Conservation (phyloP, 2,113 vertebrate genomes). For the Apodemus speciosus region DNA sequence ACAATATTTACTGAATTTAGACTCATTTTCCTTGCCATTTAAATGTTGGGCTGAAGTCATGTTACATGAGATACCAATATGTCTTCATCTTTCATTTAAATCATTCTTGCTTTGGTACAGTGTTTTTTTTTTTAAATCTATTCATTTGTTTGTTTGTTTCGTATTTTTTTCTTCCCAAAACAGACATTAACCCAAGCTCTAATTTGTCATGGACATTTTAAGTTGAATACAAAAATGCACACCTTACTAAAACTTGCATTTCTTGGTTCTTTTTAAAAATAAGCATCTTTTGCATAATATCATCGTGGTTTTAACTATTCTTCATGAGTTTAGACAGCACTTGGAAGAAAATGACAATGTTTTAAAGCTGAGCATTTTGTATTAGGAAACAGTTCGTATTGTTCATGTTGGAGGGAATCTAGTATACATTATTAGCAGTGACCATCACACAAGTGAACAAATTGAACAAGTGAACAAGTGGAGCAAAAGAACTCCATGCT, state of each 20-base stretch:
- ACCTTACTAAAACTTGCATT: background rate
- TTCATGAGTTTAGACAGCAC: background rate
- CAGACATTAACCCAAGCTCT: conserved; percentile 30
- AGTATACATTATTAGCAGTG: background rate
- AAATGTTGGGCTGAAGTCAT: background rate
- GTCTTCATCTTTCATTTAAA: background rate
- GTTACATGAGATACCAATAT: background rate
- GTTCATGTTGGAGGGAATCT: background rate
- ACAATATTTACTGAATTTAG: background rate
- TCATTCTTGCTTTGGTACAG: background rate
- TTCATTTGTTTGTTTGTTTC: background rate
- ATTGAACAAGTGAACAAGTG: background rate
- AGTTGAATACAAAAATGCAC: background rate
- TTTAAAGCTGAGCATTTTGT: background rate
- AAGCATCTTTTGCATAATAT: background rate
- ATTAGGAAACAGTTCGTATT: background rate
- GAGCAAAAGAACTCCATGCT: background rate
- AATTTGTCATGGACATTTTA: conserved; percentile 34
- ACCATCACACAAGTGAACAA: background rate
- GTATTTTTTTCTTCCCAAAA: background rate
- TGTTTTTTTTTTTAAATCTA: background rate
- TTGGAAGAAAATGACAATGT: background rate
- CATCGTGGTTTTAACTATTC: background rate
- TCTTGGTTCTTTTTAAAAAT: conserved; percentile 6
- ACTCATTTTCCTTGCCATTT: conserved; percentile 24